Conservation (phyloP, 2,888 invertebrate genomes). For the Drosophila quinaria region DNA sequence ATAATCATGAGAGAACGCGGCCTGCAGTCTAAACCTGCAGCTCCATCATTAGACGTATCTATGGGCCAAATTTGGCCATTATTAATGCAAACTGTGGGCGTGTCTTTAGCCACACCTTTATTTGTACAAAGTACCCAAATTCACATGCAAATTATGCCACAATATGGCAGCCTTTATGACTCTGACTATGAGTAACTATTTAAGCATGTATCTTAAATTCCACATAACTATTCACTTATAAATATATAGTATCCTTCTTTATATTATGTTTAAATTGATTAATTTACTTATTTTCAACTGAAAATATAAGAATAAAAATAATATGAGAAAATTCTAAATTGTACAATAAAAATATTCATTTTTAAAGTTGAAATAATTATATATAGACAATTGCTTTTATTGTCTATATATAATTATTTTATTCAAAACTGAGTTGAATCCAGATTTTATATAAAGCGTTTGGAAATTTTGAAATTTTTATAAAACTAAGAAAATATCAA, state of each 20-base stretch:
- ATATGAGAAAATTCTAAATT: too few species aligned
- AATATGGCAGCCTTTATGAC: slow-evolving; percentile 39
- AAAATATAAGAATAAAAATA: too few species aligned
- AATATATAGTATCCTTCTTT: neutral
- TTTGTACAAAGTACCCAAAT: slow-evolving; percentile 48
- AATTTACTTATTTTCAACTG: too few species aligned
- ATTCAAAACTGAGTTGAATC: too few species aligned
- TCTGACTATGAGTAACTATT: slow-evolving; percentile 38
- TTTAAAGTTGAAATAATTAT: too few species aligned
- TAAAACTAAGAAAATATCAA: too few species aligned
- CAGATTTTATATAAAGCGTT: too few species aligned
- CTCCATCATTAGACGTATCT: slow-evolving; percentile 29
- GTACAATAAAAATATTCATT: too few species aligned
- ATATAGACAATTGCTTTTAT: too few species aligned
- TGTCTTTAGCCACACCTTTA: slow-evolving; percentile 43
- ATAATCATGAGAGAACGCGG: slow-evolving; percentile 56
- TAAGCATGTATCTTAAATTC: neutral
- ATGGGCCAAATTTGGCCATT: slow-evolving; percentile 39
- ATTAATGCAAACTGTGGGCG: slow-evolving; percentile 64
- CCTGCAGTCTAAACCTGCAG: slow-evolving; percentile 1
- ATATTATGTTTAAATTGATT: neutral
- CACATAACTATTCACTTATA: neutral
- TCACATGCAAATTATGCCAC: slow-evolving; percentile 51
- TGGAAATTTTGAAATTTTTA: too few species aligned
- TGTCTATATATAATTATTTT: too few species aligned